A percentile compares a stretch with the other conserved stretches of the same genome.
Conservation (phyloP, 2,888 invertebrate species). For the Caenorhabditis sulstoni region DNA sequence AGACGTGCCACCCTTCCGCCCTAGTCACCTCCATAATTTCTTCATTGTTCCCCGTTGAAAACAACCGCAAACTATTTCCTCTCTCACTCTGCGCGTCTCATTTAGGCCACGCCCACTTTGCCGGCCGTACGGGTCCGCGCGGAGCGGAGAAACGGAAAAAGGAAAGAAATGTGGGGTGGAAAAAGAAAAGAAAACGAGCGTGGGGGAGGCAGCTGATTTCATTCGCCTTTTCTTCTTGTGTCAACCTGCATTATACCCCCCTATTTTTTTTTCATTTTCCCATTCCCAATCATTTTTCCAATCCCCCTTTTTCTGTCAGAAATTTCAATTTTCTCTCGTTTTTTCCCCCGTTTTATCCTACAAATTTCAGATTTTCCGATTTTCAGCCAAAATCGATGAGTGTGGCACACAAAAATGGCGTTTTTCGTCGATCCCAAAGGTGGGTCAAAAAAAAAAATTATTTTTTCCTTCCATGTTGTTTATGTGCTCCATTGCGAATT, state of each 20-base stretch:
- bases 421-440: not conserved
- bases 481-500: not conserved
- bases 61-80: conserved; percentile 13
- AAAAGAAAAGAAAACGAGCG: no score
- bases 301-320: not conserved
- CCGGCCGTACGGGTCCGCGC: no score
- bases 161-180: no score
- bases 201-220: no score
- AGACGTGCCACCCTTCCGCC: conserved; percentile 19
- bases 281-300: no score
- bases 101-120: no score
- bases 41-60: conserved; percentile 44
- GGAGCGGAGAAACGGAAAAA: no score
- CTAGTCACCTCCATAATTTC: conserved; percentile 46
- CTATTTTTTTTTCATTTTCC: no score
- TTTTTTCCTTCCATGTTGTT: not conserved
- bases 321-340: not conserved
- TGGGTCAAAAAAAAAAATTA: not conserved
- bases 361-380: not conserved
- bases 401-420: not conserved
- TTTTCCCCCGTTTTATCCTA: not conserved
- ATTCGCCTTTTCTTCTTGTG: no score
- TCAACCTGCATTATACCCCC: no score
- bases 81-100: not conserved
- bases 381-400: not conserved